A percentile compares a stretch with the other conserved stretches of the same genome.
Evolutionary conservation across 1,140 invertebrate species (phyloP).

Genomic region (Drosophila funebris): DNA sequence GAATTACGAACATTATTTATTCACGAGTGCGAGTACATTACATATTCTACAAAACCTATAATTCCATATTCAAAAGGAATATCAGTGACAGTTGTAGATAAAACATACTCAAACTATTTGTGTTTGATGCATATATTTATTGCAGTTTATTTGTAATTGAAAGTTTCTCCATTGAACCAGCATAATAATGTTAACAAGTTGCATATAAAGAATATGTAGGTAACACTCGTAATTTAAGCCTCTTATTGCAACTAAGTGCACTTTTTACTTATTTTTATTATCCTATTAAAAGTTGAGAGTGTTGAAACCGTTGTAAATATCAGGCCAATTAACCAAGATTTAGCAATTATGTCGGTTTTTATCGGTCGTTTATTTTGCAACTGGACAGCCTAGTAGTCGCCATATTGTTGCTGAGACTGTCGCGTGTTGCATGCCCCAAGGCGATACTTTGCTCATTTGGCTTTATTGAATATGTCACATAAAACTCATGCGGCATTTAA

Average conservation of each 20-base stretch:
- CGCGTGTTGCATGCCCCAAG: background rate
- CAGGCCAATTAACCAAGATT: slow-evolving; percentile 52
- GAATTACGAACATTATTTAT: too few relatives aligned
- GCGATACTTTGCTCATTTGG: slow-evolving; percentile 54
- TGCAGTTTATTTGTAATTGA: too few relatives aligned
- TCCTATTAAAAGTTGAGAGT: background rate
- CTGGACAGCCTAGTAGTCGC: background rate
- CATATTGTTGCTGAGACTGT: background rate
- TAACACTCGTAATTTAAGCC: background rate
- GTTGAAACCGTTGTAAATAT: slow-evolving; percentile 19
- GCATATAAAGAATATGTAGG: background rate
- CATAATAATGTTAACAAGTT: too few relatives aligned
- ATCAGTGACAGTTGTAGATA: too few relatives aligned
- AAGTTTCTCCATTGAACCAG: too few relatives aligned
- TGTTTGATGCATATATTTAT: too few relatives aligned
- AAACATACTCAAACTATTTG: too few relatives aligned
- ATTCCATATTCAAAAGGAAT: too few relatives aligned
- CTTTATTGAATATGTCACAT: slow-evolving; percentile 63
- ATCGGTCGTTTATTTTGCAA: slow-evolving; percentile 12
- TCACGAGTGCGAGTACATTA: too few relatives aligned
- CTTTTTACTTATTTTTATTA: slow-evolving; percentile 5
- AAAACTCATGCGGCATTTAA: slow-evolving; percentile 63
- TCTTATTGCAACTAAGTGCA: background rate
- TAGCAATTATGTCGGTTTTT: slow-evolving; percentile 57
- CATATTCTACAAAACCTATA: too few relatives aligned